Conservation (phyloP, 2,797 vertebrate genomes). For the Limnodromus scolopaceus region DNA sequence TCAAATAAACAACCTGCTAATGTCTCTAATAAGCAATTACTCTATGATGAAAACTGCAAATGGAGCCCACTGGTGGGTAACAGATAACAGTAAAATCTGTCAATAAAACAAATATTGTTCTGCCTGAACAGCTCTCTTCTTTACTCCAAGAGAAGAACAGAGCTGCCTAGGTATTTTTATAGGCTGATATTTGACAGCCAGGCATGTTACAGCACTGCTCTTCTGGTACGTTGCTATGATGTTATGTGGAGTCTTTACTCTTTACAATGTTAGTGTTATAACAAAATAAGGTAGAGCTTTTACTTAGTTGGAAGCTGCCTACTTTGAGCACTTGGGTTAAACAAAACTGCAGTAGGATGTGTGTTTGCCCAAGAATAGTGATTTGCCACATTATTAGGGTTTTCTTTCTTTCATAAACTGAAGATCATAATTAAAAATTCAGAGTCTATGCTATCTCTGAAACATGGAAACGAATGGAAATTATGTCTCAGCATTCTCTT, state of each 20-base stretch:
- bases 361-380: neutral
- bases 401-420: neutral
- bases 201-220: neutral
- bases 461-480: neutral
- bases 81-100: slow-evolving; percentile 66
- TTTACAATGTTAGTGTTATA: neutral
- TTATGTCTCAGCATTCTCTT: neutral
- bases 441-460: neutral
- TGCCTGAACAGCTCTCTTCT: slow-evolving; percentile 11
- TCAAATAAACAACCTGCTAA: slow-evolving; percentile 64
- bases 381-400: neutral
- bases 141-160: neutral
- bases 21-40: slow-evolving; percentile 71
- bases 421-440: neutral
- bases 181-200: slow-evolving; percentile 39
- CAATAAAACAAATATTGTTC: slow-evolving; percentile 65
- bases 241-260: neutral
- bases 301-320: neutral
- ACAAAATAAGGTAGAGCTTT: neutral
- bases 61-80: slow-evolving; percentile 58
- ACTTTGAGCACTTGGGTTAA: neutral
- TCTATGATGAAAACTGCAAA: slow-evolving; percentile 55
- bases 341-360: neutral
- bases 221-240: neutral
- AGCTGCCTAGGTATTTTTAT: slow-evolving; percentile 29